Evolutionary conservation across 2,797 vertebrate genomes (phyloP), one percentile per base, ranked within the genome.

Genomic region (Lateolabrax maculatus): DNA sequence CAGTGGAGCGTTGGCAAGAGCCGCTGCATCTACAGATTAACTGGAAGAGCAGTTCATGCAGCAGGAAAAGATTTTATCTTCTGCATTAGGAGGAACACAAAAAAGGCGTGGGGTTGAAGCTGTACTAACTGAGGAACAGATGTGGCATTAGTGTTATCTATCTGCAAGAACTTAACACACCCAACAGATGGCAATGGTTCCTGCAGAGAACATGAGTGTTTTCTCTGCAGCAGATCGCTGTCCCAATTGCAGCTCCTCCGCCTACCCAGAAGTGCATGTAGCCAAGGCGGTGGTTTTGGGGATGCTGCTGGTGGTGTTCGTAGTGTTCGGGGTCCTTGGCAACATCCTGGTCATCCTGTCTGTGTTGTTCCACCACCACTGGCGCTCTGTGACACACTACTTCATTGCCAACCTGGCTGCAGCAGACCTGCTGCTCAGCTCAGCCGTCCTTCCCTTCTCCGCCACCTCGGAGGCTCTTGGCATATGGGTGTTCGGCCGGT

Each of bases 311-410:
- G 57, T 93, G 55, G 75, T 95, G 29, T 96, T 96, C 29, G 71
- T 94, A 0, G 80, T 95, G 56, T 96, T 96, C 4, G 96, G 95
- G 1, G 93, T 96, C 9, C 88, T 95, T 8, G 96, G 96, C 21
- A 96, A 96, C 87, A 89, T 94, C 73, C 83, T 96, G 82, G 96
- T 96, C 80, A 96, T 96, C 86, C 80, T 96, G 58, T 95, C 96
- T 0, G 96, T 96, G 64, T 49, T 90, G 23, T 92, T 93, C 78
- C 94, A 96, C 82, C 90, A 84, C 66, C 92, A 96, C 77, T 93
- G 95, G 91, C 95, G 94, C 48, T 95, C 95, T 0, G 94, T 95
- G 70, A 94, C 96, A 0, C 95, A 96, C 61, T 95, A 95, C 80
- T 96, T 96, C 83, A 94, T 96, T 5, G 95, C 92, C 73, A 96